phyloP scores from a whole-genome alignment of 2,113 vertebrate genomes.

The Neodon shergylaensis region DNA sequence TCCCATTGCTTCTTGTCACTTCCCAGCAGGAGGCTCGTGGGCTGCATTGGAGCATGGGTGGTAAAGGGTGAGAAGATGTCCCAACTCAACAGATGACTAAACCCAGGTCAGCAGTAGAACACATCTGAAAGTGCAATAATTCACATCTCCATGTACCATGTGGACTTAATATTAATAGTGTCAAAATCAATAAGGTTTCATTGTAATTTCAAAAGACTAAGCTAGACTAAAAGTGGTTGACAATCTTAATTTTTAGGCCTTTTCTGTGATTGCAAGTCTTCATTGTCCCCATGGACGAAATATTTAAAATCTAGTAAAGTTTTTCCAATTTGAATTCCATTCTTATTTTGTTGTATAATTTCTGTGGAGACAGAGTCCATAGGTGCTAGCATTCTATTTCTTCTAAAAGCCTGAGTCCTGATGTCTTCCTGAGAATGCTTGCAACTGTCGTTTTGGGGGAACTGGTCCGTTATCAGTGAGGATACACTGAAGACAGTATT shows the following conservation, averaged over 20 bases:
- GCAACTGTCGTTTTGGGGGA: background rate
- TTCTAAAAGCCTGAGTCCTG: background rate
- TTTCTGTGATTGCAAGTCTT: slow-evolving; percentile 28
- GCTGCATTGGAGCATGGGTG: background rate
- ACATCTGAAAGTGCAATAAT: background rate
- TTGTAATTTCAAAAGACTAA: background rate
- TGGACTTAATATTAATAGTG: background rate
- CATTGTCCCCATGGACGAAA: background rate
- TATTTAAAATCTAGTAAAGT: background rate
- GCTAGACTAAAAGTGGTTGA: background rate
- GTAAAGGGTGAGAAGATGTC: background rate
- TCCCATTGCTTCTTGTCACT: background rate
- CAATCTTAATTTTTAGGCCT: background rate
- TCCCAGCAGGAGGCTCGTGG: background rate
- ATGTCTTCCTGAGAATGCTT: background rate
- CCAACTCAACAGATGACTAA: background rate
- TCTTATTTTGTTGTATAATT: background rate
- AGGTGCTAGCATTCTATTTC: background rate
- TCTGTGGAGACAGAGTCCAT: slow-evolving; percentile 59
- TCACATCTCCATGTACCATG: background rate
- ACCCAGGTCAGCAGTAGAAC: background rate
- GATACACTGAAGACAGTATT: background rate
- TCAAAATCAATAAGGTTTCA: background rate
- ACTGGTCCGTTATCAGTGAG: background rate
- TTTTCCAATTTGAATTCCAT: background rate